Evolutionary conservation across 2,113 vertebrate genomes (phyloP), one percentile per base, ranked within the genome.

Genomic region (Lethenteron camtschaticum): DNA sequence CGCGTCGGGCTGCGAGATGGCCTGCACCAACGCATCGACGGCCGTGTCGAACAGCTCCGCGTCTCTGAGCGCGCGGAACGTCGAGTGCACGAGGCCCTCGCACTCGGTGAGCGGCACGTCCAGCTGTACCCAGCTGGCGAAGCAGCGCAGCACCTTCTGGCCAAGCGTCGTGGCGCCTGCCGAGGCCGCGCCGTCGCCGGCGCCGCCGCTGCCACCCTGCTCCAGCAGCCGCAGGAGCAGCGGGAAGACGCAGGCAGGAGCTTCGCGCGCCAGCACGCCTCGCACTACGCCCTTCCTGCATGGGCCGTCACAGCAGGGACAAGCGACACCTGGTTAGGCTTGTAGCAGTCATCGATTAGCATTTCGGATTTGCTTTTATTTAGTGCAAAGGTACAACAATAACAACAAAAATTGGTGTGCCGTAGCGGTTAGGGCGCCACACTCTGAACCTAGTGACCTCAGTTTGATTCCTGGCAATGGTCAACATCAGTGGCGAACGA

Each of bases 111-210:
- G 81, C 0, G 92, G 87, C 71, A 99, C 89, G 72, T 96, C 92
- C 78, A 99, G 81, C 79, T 94, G 85, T 68, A 95, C 88, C 94
- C 94, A 99, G 74, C 90, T 97, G 74, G 94, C 96, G 78, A 99
- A 88, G 79, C 94, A 99, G 78, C 92, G 95, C 75, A 97, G 81
- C 72, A 94, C 92, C 68, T 95, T 95, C 80, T 95, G 90, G 63
- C 63, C 63, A 9, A 66, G 10, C 41, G 41, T 41, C 6, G 41
- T 41, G 41, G 41, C 41, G 41, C 77, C 90, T 94, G 76, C 96
- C 89, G 71, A 89, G 87, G 73, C 87, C 85, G 0, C 91, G 92
- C 69, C 63, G n/a, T n/a, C 24, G 9, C 63, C 63, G 2, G 24
- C 63, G n/a, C n/a, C 63, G 9, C 24, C 63, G 63, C 87, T 90